Evolutionary conservation across 2,797 vertebrate species (phyloP), one percentile per base, ranked within the genome.

Genomic region (Enteromius treurensis): DNA sequence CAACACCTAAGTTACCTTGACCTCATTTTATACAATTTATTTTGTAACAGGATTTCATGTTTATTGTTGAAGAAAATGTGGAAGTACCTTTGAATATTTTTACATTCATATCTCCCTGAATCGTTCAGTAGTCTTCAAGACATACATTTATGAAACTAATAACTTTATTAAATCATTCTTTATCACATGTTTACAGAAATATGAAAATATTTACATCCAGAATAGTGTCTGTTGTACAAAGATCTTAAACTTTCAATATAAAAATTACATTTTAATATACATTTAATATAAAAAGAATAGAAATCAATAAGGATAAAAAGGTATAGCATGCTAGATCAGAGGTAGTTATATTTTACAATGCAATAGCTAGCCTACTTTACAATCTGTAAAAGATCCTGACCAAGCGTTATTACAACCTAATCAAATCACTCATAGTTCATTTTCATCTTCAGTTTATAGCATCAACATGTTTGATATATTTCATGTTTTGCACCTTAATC

Each of bases 291-390:
- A 86, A 93, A 94, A 92, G 92, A 88, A 87, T 86, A 90, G 89
- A 91, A 91, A 91, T 92, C 90, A 92, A 82, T 73, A 81, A 91
- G 90, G 90, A 88, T 93, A 90, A 91, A 93, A 91, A 89, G 45
- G 51, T 91, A 90, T 93, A 93, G 89, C 93, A 93, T 95, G 92
- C 94, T 93, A 94, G 91, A 93, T 95, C 93, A 95, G 95, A 96
- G 95, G 94, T 96, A 96, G 95, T 95, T 95, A 93, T 91, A 95
- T 94, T 94, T 91, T 93, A 94, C 92, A 78, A 91, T 91, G 94
- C 90, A 93, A 90, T 85, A 90, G 87, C 91, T 93, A 91, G 89
- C 90, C 91, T 94, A 93, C 87, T 89, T 87, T 89, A 92, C 88
- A 90, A 81, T 84, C 75, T 68, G 45, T 77, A 84, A 78, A 75